Conservation (phyloP, 2,113 vertebrate genomes). For the Oryzias javanicus region DNA sequence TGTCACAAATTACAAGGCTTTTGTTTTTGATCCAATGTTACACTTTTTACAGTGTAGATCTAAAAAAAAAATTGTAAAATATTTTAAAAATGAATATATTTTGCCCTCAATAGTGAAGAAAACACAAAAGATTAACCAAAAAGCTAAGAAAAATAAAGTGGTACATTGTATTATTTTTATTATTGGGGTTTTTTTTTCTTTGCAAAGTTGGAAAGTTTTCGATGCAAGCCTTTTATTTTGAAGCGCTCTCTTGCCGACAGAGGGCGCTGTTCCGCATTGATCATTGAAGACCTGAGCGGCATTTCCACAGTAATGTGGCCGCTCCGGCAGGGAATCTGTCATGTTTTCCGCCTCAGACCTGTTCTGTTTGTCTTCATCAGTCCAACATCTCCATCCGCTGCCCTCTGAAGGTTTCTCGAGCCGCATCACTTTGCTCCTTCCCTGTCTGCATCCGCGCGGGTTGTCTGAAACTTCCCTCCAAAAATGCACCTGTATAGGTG, state of each 20-base stretch:
- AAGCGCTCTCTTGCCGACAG: conserved; percentile 32
- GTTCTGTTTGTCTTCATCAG: conserved; percentile 7
- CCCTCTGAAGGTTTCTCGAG: conserved; percentile 13
- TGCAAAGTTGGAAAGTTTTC: too few relatives aligned
- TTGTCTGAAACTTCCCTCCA: conserved; percentile 2
- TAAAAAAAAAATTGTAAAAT: too few relatives aligned
- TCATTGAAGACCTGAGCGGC: conserved; percentile 21
- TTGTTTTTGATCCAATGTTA: too few relatives aligned
- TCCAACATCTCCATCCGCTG: conserved; percentile 6
- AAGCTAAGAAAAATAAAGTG: too few relatives aligned
- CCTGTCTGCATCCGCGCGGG: conserved; percentile 15
- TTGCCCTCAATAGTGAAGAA: too few relatives aligned
- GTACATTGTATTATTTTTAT: too few relatives aligned
- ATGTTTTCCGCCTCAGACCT: conserved; percentile 33
- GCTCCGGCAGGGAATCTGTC: conserved; percentile 30
- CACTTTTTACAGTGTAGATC: too few relatives aligned
- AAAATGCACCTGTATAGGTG: conserved; percentile 58
- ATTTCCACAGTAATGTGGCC: conserved; percentile 44
- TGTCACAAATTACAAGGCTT: too few relatives aligned
- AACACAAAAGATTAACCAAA: too few relatives aligned
- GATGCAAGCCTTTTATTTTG: background rate
- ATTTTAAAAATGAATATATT: too few relatives aligned
- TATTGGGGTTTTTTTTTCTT: too few relatives aligned
- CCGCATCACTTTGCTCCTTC: conserved; percentile 15
- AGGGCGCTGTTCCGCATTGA: conserved; percentile 30